These are phyloP conservation scores for Pachycephala philippinensis DNA, from an alignment of 2,113 vertebrate genomes.

Conservation along the genomic window DNA sequence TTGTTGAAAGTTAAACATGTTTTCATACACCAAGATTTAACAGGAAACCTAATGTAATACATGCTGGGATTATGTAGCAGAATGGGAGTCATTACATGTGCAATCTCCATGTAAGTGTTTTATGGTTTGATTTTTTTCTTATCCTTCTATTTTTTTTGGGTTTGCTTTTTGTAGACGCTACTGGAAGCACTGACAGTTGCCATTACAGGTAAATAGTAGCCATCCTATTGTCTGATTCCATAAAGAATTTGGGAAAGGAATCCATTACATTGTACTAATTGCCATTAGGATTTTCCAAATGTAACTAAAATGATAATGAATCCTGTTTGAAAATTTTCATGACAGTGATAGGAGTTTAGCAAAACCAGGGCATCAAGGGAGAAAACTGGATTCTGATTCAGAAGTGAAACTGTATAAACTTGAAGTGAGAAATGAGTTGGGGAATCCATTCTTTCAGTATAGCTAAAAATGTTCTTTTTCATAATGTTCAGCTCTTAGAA, in stretches of 20 bases:
- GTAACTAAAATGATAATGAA: background rate
- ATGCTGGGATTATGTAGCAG: background rate
- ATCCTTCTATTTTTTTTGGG: background rate
- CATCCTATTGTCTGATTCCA: background rate
- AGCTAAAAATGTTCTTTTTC: background rate
- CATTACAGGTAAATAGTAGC: slow-evolving; percentile 76
- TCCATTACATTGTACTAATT: background rate
- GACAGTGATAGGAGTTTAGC: background rate
- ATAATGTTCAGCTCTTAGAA: background rate
- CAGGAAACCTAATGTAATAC: background rate
- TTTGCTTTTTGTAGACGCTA: slow-evolving; percentile 78
- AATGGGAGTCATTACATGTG: background rate
- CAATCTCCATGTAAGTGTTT: background rate
- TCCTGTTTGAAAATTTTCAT: background rate
- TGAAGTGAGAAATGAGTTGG: background rate
- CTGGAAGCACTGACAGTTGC: slow-evolving; percentile 88
- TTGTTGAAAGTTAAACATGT: background rate
- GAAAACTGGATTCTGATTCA: background rate
- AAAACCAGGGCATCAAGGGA: background rate
- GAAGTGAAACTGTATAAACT: background rate
- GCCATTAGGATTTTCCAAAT: background rate
- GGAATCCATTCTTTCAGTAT: background rate
- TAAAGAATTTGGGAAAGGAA: background rate
- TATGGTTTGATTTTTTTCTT: background rate
- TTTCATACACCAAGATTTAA: background rate